Evolutionary conservation across 2,888 invertebrate species (phyloP).

Genomic region (Drosophila longiperda): DNA sequence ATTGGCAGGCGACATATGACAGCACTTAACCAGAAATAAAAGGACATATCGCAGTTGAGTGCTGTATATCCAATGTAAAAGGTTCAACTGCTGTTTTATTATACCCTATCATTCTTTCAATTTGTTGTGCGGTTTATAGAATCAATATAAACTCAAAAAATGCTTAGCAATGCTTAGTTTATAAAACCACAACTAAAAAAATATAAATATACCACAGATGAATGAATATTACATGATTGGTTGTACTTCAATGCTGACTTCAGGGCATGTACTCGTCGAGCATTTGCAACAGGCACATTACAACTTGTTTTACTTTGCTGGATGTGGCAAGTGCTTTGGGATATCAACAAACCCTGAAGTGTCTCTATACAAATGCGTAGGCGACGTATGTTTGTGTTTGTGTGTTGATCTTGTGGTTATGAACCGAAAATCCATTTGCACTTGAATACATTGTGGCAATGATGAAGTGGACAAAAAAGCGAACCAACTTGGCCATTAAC

Average conservation of each 20-base stretch:
- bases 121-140: background rate
- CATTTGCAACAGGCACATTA: background rate
- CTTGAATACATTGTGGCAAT: conserved; percentile 58
- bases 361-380: conserved; percentile 23
- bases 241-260: background rate
- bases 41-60: conserved; percentile 17
- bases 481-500: conserved; percentile 42
- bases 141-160: background rate
- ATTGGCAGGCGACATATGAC: conserved; percentile 59
- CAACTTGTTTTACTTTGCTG: conserved; percentile 25
- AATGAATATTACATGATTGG: background rate
- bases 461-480: conserved; percentile 56
- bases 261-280: conserved; percentile 8
- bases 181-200: background rate
- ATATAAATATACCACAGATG: background rate
- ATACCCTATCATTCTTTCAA: conserved; percentile 5
- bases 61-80: background rate
- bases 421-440: conserved; percentile 74
- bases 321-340: conserved; percentile 49
- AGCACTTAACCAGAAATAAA: conserved; percentile 60
- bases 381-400: conserved; percentile 13
- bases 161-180: background rate
- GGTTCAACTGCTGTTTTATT: background rate
- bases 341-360: conserved; percentile 46
- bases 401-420: conserved; percentile 49